phyloP scores from a whole-genome alignment of 2,888 invertebrate species.

The Anagyrus pseudococci region DNA sequence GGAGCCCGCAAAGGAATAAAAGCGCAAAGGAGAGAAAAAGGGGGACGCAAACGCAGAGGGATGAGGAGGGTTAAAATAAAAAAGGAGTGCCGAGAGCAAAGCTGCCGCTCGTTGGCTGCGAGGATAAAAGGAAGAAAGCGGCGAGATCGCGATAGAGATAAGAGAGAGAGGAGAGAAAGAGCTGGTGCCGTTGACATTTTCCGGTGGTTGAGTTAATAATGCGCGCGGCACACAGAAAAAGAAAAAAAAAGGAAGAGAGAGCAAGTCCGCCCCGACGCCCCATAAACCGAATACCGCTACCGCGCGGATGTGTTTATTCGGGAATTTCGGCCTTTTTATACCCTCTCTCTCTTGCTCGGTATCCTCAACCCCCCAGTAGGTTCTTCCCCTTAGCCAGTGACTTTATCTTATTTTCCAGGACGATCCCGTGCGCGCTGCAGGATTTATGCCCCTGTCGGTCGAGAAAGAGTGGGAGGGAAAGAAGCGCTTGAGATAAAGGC shows the following conservation, averaged over 20 bases:
- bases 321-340: conserved; percentile 58
- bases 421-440: conserved; percentile 50
- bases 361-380: conserved; percentile 6
- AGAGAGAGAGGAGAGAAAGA: conserved; percentile 40
- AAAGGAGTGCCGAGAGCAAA: no score
- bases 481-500: conserved; percentile 31
- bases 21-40: conserved; percentile 5
- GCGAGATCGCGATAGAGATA: conserved; percentile 46
- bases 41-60: conserved; percentile 5
- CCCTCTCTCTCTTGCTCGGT: conserved; percentile 38
- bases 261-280: conserved; percentile 35
- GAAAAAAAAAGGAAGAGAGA: conserved; percentile 33
- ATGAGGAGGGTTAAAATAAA: no score
- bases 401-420: conserved; percentile 60
- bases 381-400: conserved; percentile 43
- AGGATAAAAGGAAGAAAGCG: background rate
- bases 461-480: conserved; percentile 34
- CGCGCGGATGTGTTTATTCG: conserved; percentile 60
- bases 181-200: conserved; percentile 58
- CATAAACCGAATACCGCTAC: conserved; percentile 25
- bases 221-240: conserved; percentile 54
- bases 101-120: background rate
- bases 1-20: conserved; percentile 11
- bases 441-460: conserved; percentile 57
- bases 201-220: conserved; percentile 62